phyloP scores from a whole-genome alignment of 2,888 invertebrate species.

The Coenonympha glycerion region DNA sequence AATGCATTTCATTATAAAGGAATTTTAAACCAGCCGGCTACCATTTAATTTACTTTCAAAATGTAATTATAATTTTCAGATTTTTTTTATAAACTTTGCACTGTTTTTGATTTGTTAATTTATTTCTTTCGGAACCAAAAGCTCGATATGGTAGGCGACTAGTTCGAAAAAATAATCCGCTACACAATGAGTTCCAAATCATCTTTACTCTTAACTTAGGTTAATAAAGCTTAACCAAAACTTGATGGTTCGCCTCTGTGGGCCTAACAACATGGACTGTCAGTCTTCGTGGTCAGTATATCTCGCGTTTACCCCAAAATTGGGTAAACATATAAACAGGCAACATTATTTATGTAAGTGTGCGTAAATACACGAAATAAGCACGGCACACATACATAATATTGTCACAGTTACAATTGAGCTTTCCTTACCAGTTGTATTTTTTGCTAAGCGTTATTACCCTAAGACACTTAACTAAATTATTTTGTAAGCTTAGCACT shows the following conservation, averaged over 20 bases:
- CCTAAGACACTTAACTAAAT: slow-evolving; percentile 39
- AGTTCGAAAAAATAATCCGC: slow-evolving; percentile 22
- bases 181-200: slow-evolving; percentile 21
- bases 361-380: background rate
- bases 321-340: background rate
- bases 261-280: background rate
- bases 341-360: background rate
- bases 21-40: slow-evolving; percentile 29
- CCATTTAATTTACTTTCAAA: slow-evolving; percentile 15
- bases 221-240: slow-evolving; percentile 1
- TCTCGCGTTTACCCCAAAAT: background rate
- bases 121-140: slow-evolving; percentile 4
- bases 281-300: background rate
- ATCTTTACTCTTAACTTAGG: slow-evolving; percentile 17
- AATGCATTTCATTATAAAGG: slow-evolving; percentile 53
- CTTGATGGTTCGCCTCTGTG: slow-evolving; percentile 14
- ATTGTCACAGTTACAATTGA: background rate
- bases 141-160: slow-evolving; percentile 21
- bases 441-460: background rate
- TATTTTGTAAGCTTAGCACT: slow-evolving; percentile 48
- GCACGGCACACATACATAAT: background rate
- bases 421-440: background rate
- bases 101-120: slow-evolving; percentile 1
- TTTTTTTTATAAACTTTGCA: background rate
- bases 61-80: slow-evolving; percentile 5